Base-by-base conservation (phyloP, 2,888 invertebrate genomes). In the Xanthostigma xanthostigma region DNA sequence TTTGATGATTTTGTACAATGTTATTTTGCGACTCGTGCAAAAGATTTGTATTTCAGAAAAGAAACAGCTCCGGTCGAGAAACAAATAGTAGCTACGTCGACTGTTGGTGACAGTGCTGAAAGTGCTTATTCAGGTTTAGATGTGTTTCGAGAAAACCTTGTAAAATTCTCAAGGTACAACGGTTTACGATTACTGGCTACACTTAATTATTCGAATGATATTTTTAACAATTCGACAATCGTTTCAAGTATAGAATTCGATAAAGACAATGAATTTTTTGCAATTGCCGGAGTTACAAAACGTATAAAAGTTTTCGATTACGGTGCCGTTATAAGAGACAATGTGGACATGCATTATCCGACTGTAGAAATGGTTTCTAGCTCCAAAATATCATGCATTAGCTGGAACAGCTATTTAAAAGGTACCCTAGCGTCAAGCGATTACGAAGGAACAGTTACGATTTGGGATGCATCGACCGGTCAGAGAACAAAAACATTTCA, bases 171-270 rank as follows among this genome's bases (percentile, higher is more conserved):
- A 0, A 71, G 83, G 42, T 91, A 84, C 64, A 82, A 79, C 55
- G 77, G 81, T 12, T 71, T 94, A 53, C 73, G 86, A 10, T 82
- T 87, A 13, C 70, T 94, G 8, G 90, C 93, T 5, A 90, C 91
- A 6, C 71, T 95, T 5, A 88, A 88, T 56, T 94, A 94, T 66
- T 88, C 90, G 53, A 84, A 82, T 60, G 94, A 94, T 65, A 79
- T 90, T 46, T 86, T 88, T 63, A 88, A 86, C 63, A 85, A 83
- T 61, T 86, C 85, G 4, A 88, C 85, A 6, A 88, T 89, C 54
- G 88, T 88, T 6, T 87, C 87, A 27, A 92, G 92, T 58, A 93
- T 95, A 56, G 94, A 94, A 67, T 95, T 95, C 69, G 94, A 95
- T 64, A 89, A 92, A 66, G 94, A 95, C 67, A 86, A 89, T 64